Evolutionary conservation across 2,113 vertebrate species (phyloP), one percentile per base, ranked within the genome.

Genomic region (Patagioenas fasciata): DNA sequence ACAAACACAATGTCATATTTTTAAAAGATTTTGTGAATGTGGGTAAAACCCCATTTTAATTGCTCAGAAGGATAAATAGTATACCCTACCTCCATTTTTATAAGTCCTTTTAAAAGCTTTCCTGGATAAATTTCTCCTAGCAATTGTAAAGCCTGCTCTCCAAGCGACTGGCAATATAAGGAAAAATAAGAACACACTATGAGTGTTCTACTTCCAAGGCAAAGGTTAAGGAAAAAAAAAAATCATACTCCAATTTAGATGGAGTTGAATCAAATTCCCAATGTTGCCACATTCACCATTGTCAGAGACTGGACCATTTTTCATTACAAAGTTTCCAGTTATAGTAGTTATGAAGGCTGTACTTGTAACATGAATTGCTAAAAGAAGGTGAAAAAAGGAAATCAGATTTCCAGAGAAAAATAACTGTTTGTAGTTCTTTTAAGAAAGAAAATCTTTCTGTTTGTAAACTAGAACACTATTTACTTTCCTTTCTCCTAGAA

Each of bases 1-100:
- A 28, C 15, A 4, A 2, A 10, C 3, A 5, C 3, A 3, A 34
- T 26, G 2, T 5, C 3, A 1, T 9, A 6, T 42, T 57, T 70
- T 64, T 50, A 25, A 54, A 67, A 38, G 24, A 17, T 26, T 34
- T 6, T 0, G 2, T 12, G 20, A 47, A 20, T 2, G 5, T 67
- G 73, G 40, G 42, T 75, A 34, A 31, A 25, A 65, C 31, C 11
- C 32, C 15, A 3, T 64, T 62, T 17, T 36, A 62, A 53, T 9
- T 38, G 24, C 29, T 53, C 48, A 23, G 29, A 57, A 34, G 50
- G 19, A 67, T 7, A 48, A 23, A 34, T 2, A 34, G 44, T 0
- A 6, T 19, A 1, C 10, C 9, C 4, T 40, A 10, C 10, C 12
- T 48, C 38, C 3, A 8, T 2, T 40, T 74, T 66, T 48, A 26